phyloP scores from a whole-genome alignment of 2,797 vertebrate species.

The Cirrhinus mrigala region DNA sequence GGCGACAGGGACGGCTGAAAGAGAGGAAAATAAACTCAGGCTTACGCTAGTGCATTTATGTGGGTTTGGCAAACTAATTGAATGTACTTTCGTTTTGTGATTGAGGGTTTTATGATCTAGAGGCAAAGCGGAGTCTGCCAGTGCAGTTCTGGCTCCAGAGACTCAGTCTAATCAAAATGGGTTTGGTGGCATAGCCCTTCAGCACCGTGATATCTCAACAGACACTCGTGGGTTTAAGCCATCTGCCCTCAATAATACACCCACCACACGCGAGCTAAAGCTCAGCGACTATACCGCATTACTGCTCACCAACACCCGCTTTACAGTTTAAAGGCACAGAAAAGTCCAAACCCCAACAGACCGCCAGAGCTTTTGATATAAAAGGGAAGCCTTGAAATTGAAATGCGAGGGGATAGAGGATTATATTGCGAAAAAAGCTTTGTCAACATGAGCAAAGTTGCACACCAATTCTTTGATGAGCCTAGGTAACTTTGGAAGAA shows the following conservation, averaged over 20 bases:
- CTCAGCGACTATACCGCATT: constrained; percentile 47
- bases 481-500: constrained; percentile 27
- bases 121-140: constrained; percentile 64
- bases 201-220: constrained; percentile 70
- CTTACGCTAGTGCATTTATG: constrained; percentile 41
- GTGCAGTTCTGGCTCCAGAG: constrained; percentile 64
- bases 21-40: constrained; percentile 46
- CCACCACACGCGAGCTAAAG: constrained; percentile 49
- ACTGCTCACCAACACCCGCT: constrained; percentile 46
- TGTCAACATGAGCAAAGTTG: constrained; percentile 42
- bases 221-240: constrained; percentile 66
- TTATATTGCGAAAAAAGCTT: constrained; percentile 20
- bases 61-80: constrained; percentile 57
- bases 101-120: constrained; percentile 72
- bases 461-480: constrained; percentile 26
- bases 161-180: constrained; percentile 73
- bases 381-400: constrained; percentile 44
- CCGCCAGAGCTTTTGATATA: constrained; percentile 41
- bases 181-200: constrained; percentile 70
- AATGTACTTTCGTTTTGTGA: constrained; percentile 59
- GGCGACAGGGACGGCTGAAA: background rate
- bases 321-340: constrained; percentile 50
- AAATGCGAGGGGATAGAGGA: constrained; percentile 34
- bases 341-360: constrained; percentile 46
- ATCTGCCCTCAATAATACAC: constrained; percentile 66